Conservation (phyloP, 2,113 vertebrate genomes). For the Anseranas semipalmata region DNA sequence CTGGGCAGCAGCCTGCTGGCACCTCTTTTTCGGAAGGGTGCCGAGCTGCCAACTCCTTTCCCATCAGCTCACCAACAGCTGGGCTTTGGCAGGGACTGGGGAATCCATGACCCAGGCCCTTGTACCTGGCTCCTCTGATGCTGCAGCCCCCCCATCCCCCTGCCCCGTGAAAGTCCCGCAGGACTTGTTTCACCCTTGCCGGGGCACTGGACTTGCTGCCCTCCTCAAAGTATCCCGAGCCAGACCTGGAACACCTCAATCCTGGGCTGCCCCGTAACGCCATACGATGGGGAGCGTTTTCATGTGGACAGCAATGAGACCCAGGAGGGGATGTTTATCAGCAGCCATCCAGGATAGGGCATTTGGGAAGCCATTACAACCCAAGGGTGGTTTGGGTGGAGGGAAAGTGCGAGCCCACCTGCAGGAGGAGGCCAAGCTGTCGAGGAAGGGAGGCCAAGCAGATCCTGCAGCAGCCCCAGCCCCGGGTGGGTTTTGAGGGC, state of each 20-base stretch:
- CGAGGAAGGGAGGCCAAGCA: not conserved
- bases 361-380: not conserved
- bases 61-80: not conserved
- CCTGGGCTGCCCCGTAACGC: not conserved
- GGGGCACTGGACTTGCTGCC: not conserved
- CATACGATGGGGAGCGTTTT: rapidly evolving
- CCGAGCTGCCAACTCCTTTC: not conserved
- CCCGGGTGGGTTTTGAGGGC: not conserved
- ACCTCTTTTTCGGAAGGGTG: not conserved
- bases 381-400: not conserved
- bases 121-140: not conserved
- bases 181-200: rapidly evolving
- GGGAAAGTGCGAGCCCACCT: not conserved
- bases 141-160: not conserved
- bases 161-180: rapidly evolving
- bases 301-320: rapidly evolving
- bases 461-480: no score
- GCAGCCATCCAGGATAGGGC: not conserved
- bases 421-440: not conserved
- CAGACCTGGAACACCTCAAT: not conserved
- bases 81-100: not conserved
- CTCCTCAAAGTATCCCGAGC: not conserved
- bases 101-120: not conserved
- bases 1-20: not conserved
- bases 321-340: rapidly evolving